Evolutionary conservation across 2,797 vertebrate species (phyloP).

Genomic region (Anniella stebbinsi): DNA sequence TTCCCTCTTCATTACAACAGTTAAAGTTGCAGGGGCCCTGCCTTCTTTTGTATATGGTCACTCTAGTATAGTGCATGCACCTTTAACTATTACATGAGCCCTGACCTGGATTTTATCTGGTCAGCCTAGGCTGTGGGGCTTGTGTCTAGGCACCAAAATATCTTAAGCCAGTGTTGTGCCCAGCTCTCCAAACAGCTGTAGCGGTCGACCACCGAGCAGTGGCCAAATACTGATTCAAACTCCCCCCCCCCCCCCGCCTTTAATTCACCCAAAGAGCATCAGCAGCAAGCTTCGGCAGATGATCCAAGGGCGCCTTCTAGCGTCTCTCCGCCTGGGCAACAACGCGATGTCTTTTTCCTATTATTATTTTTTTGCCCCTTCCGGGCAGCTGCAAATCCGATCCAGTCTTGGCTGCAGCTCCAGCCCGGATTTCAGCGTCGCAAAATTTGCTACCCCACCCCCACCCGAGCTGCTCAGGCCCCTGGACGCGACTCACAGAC

Average conservation of each 20-base stretch:
- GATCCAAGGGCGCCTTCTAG: constrained; percentile 7
- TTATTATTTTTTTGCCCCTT: constrained; percentile 20
- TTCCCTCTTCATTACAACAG: too few relatives aligned
- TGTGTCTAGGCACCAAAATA: not conserved
- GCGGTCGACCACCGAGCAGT: not conserved
- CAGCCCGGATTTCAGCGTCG: not conserved
- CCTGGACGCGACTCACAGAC: not conserved
- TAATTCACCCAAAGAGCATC: not conserved
- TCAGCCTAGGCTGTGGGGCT: too few relatives aligned
- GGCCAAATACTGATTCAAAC: not conserved
- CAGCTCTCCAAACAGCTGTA: not conserved
- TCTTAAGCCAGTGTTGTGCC: not conserved
- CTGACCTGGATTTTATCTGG: too few relatives aligned
- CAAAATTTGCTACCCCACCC: not conserved
- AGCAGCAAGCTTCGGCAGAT: not conserved
- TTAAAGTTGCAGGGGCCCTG: too few relatives aligned
- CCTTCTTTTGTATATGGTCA: too few relatives aligned
- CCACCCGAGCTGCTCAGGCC: not conserved
- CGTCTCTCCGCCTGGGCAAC: not conserved
- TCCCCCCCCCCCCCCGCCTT: too few relatives aligned
- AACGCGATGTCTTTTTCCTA: not conserved
- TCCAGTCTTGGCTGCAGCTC: constrained; percentile 29
- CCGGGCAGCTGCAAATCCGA: constrained; percentile 24
- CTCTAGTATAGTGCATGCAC: too few relatives aligned
- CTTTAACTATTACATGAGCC: too few relatives aligned